Evolutionary conservation across 2,888 invertebrate species (phyloP).

Genomic region (Tyria jacobaeae): DNA sequence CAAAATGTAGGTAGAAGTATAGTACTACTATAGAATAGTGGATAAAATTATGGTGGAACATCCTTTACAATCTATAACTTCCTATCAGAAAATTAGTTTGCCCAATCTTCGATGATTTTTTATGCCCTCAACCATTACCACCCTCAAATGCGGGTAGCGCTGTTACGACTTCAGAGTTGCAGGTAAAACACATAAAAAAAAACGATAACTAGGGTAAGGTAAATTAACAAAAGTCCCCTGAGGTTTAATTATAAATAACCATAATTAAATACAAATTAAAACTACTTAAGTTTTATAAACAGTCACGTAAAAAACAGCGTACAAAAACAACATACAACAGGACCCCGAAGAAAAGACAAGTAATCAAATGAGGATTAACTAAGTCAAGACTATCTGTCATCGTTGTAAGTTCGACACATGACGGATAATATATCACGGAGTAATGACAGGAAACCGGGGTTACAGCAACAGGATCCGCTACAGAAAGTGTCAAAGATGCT

Average conservation of each 20-base stretch:
- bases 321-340: conserved; percentile 42
- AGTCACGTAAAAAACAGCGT: conserved; percentile 19
- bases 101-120: too few relatives aligned
- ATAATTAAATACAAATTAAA: conserved; percentile 33
- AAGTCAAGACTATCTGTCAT: conserved; percentile 72
- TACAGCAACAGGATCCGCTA: conserved; percentile 38
- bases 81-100: neutral
- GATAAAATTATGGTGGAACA: too few relatives aligned
- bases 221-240: neutral
- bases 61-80: neutral
- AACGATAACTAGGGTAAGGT: neutral
- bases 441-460: conserved; percentile 64
- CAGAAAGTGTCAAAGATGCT: conserved; percentile 39
- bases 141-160: too few relatives aligned
- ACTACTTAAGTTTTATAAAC: conserved; percentile 17
- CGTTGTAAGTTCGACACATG: conserved; percentile 49
- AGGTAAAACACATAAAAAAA: too few relatives aligned
- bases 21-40: too few relatives aligned
- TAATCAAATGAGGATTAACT: conserved; percentile 74
- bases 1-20: neutral
- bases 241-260: conserved; percentile 4
- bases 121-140: too few relatives aligned
- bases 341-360: conserved; percentile 43
- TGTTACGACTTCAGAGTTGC: too few relatives aligned
- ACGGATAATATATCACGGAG: conserved; percentile 59